phyloP scores from a whole-genome alignment of 2,797 vertebrate genomes.

The Petrocephalus sullivani region DNA sequence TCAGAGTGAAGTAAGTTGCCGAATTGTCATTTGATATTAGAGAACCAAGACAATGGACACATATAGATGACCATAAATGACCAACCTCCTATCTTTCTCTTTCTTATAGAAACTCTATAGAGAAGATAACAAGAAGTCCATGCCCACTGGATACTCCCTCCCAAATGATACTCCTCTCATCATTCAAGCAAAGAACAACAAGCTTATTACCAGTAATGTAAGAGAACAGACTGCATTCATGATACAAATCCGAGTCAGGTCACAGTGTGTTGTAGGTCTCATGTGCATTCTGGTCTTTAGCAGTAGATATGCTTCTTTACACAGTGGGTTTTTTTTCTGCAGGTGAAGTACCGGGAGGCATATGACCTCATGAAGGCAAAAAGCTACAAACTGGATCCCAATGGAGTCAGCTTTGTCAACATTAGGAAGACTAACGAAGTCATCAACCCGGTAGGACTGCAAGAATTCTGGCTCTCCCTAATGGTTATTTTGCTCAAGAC shows the following conservation, averaged over 20 bases:
- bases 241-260: neutral
- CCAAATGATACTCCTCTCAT: conserved; percentile 75
- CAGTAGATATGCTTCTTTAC: neutral
- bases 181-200: conserved; percentile 74
- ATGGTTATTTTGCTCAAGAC: neutral
- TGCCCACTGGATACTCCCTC: conserved; percentile 84
- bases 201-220: conserved; percentile 75
- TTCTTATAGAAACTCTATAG: conserved; percentile 77
- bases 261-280: neutral
- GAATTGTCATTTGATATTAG: neutral
- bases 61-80: no score
- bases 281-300: neutral
- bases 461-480: neutral
- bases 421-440: conserved; percentile 77
- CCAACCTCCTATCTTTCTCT: conserved; percentile 7
- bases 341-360: conserved; percentile 93
- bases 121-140: conserved; percentile 71
- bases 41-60: neutral
- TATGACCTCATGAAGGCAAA: conserved; percentile 88
- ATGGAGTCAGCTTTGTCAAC: conserved; percentile 79
- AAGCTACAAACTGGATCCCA: conserved; percentile 80
- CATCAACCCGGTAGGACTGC: conserved; percentile 72
- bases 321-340: conserved; percentile 24
- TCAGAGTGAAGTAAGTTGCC: conserved; percentile 78
- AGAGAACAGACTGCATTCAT: conserved; percentile 36